Conservation (phyloP, 2,113 vertebrate genomes). For the Solea solea region DNA sequence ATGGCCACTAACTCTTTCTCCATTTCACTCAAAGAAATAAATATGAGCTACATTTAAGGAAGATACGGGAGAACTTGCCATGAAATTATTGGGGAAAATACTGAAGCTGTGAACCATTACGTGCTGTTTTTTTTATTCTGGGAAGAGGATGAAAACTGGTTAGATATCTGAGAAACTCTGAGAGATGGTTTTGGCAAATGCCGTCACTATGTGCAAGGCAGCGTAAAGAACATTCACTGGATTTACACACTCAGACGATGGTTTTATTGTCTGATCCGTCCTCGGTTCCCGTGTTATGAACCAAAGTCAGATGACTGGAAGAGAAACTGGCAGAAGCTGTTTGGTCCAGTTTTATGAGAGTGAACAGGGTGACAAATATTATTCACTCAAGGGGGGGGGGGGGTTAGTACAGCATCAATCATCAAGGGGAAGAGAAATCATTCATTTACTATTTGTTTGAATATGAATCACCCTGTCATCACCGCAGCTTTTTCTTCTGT, state of each 20-base stretch:
- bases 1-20: no score
- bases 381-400: no score
- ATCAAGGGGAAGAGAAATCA: conserved; percentile 12
- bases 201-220: neutral
- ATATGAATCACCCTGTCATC: conserved; percentile 15
- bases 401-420: conserved; percentile 4
- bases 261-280: neutral
- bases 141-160: neutral
- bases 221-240: neutral
- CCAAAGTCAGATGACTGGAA: conserved; percentile 3
- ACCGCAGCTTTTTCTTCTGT: conserved; percentile 33
- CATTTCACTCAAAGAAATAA: no score
- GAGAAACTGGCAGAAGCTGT: neutral
- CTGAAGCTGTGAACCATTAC: neutral
- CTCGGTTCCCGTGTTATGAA: neutral
- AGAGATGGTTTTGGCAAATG: neutral
- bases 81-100: neutral
- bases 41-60: no score
- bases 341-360: conserved; percentile 17
- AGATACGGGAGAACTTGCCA: neutral
- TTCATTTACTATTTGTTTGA: neutral
- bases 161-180: neutral
- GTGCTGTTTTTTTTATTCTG: neutral
- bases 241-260: neutral
- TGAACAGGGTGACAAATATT: neutral